Evolutionary conservation across 2,113 vertebrate genomes (phyloP), one percentile per base, ranked within the genome.

Genomic region (Vireo altiloquus): DNA sequence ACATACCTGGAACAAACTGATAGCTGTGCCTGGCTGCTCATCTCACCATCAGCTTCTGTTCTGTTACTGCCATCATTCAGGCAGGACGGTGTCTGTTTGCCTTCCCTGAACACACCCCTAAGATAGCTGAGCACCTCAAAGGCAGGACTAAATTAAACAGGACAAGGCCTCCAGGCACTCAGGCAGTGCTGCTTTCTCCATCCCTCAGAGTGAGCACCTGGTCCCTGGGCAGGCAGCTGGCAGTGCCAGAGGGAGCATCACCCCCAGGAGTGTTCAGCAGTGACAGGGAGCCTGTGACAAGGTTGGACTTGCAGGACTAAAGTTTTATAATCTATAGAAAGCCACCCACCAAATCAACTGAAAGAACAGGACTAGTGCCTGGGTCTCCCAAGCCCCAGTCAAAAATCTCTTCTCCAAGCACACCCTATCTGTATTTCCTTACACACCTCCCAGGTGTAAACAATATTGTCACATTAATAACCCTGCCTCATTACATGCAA

Each of bases 121-220:
- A 12, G 7, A 30, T 16, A 61, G 46, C 27, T 80, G 64, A 85
- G 33, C 35, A 39, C 3, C 75, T 59, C 59, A 72, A 20, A 27
- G 20, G 33, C 33, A 59, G 40, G 46, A 74, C 16, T 54, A 59
- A 64, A 83, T 77, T 49, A 49, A 77, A 52, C 11, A 65, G 1
- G 0, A 23, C 19, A 30, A 21, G 0, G 0, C 69, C 12, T 49
- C 27, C 20, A 70, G 24, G 25, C 0, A 1, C 46, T 66, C 20
- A 12, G 15, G 54, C 30, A 23, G 3, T 37, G 21, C 37, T 80
- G 28, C 27, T 53, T 61, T 33, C 53, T 80, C 22, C 57, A 25
- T 71, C 22, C 21, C 40, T 25, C 27, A 56, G 35, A 8, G 9
- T 52, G 42, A 85, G 13, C 19, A 47, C 15, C 37, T 50, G 30